phyloP scores from a whole-genome alignment of 2,888 invertebrate species.

The Galeruca laticollis region DNA sequence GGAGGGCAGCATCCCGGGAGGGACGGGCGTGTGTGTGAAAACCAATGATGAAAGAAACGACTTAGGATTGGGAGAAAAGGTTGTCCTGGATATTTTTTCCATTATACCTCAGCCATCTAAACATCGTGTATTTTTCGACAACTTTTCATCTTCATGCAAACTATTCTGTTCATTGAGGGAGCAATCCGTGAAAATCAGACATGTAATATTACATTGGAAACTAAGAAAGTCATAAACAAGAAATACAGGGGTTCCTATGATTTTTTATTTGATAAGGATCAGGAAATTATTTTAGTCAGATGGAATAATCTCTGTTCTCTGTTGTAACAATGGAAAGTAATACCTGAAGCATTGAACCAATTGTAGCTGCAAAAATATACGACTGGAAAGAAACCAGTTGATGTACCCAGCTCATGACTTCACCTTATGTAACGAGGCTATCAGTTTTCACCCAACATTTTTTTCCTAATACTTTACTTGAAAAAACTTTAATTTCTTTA shows the following conservation, averaged over 20 bases:
- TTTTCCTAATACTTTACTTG: too few relatives aligned
- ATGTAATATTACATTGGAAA: too few relatives aligned
- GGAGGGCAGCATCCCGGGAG: too few relatives aligned
- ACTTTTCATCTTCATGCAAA: constrained; percentile 15
- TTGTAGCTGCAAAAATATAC: neutral
- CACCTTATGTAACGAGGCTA: too few relatives aligned
- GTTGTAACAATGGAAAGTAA: constrained; percentile 31
- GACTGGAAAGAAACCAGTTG: constrained; percentile 12
- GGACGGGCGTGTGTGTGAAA: too few relatives aligned
- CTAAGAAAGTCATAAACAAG: constrained; percentile 14
- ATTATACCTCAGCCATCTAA: too few relatives aligned
- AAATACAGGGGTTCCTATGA: constrained; percentile 29
- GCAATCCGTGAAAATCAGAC: constrained; percentile 34
- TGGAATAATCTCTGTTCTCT: constrained; percentile 37
- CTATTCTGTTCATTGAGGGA: constrained; percentile 22
- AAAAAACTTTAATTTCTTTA: too few relatives aligned
- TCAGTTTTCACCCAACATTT: too few relatives aligned
- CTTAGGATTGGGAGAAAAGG: too few relatives aligned
- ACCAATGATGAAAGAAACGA: constrained; percentile 5
- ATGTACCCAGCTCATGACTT: too few relatives aligned
- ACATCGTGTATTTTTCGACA: too few relatives aligned
- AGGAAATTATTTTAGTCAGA: constrained; percentile 27
- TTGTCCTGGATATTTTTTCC: too few relatives aligned
- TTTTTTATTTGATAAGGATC: constrained; percentile 21
- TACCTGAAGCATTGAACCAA: neutral